Evolutionary conservation across 2,888 invertebrate species (phyloP), one percentile per base, ranked within the genome.

Genomic region (Crematogaster levior): DNA sequence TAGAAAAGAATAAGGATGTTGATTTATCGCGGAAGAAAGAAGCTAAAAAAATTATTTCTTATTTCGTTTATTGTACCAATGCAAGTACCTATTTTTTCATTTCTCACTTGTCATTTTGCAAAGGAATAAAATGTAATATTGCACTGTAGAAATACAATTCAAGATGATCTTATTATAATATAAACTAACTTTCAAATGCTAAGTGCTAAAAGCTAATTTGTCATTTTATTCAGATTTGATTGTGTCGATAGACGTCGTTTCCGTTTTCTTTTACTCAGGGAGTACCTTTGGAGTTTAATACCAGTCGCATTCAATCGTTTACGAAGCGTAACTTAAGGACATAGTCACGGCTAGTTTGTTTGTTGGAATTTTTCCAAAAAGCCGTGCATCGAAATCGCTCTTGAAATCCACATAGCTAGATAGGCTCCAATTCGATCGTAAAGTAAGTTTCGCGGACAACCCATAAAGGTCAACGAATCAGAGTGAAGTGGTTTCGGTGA

Each of bases 391-490:
- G 53, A 18, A n/a, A n/a, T n/a, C 53, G 21, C 34, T 18, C 48
- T 37, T 34, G 30, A 56, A 30, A 68, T 30, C 18, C 70, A 7
- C 18, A n/a, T 34, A 68, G 43, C 43, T 21, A 30, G 21, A 68
- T 24, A 34, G 34, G 18, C 1, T 70, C 10, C 56, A 72, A 56
- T 72, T 79, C 37, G 74, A 61, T 74, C 48, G 40, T 24, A 37
- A 6, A 43, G 21, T 43, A 34, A 24, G 18, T 70, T 66, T 77
- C 21, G 72, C 21, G 21, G 43, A n/a, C 5, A n/a, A n/a, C 4
- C n/a, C 27, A 66, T 75, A 68, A 70, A 70, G 56, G 56, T 79
- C 27, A 79, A 56, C 51, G 40, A 66, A 77, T 68, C 21, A 24
- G 24, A 18, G 15, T 51, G n/a, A 53, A 53, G 21, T 43, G 40